Percentiles rank a stretch among this genome's conserved stretches.
phyloP scores from a whole-genome alignment of 1,140 invertebrate genomes.

The Ctenoplectra terminalis region DNA sequence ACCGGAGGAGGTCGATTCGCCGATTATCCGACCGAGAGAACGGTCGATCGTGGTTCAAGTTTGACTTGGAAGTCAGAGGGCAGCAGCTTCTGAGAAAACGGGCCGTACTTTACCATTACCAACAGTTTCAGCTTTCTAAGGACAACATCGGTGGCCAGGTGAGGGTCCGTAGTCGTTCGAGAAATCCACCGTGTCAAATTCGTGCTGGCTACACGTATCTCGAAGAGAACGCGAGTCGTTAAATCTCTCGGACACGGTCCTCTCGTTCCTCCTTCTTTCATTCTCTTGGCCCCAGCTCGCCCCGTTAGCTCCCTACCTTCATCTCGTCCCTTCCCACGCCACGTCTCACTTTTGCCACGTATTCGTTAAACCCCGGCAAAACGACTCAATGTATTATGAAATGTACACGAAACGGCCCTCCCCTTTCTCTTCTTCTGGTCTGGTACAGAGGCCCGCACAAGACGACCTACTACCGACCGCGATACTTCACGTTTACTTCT shows the following conservation, averaged over 20 bases:
- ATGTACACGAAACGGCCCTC: conserved; percentile 62
- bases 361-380: conserved; percentile 61
- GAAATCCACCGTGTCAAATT: conserved; percentile 71
- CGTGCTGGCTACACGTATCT: conserved; percentile 56
- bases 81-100: conserved; percentile 64
- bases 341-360: conserved; percentile 55
- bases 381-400: conserved; percentile 70
- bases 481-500: neutral
- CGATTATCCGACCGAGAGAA: conserved; percentile 50
- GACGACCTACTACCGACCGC: conserved; percentile 26
- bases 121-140: conserved; percentile 43
- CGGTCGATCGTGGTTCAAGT: conserved; percentile 12
- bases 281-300: conserved; percentile 6
- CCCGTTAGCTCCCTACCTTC: neutral
- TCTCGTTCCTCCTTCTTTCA: conserved; percentile 51
- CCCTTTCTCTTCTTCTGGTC: neutral
- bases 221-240: conserved; percentile 58
- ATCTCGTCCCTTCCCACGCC: neutral
- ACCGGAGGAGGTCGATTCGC: conserved; percentile 22
- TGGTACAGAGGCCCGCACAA: conserved; percentile 55
- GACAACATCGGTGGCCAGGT: conserved; percentile 57
- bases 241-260: conserved; percentile 66
- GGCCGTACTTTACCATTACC: conserved; percentile 31
- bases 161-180: conserved; percentile 55
- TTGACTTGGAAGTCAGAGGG: conserved; percentile 52